Conservation (phyloP, 2,113 vertebrate species). For the Suncus etruscus region DNA sequence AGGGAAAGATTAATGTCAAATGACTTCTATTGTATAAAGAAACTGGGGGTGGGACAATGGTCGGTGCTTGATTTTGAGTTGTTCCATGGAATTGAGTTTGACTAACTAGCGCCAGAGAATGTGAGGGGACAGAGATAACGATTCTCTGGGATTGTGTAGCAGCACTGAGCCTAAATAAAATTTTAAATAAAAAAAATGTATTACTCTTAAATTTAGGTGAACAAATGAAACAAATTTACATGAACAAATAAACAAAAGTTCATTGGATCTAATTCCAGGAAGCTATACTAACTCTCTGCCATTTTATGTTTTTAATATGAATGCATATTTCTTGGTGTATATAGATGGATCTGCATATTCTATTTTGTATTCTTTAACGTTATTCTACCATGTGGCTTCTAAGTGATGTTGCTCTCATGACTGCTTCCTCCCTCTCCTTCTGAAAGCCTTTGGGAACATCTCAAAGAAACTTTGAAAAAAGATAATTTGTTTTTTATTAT, state of each 20-base stretch:
- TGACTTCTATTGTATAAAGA: neutral
- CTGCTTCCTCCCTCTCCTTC: neutral
- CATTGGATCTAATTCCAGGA: neutral
- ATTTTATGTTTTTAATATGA: neutral
- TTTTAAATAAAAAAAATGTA: too few relatives aligned
- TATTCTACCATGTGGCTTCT: neutral
- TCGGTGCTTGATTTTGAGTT: too few relatives aligned
- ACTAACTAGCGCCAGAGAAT: too few relatives aligned
- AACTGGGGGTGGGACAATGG: too few relatives aligned
- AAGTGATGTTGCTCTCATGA: neutral
- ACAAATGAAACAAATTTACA: neutral
- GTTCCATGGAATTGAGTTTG: too few relatives aligned
- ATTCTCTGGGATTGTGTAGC: too few relatives aligned
- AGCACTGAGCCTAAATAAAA: too few relatives aligned
- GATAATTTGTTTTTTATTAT: constrained; percentile 57
- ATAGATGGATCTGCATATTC: neutral
- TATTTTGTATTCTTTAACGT: neutral
- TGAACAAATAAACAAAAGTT: neutral
- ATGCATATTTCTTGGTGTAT: neutral
- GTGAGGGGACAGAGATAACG: too few relatives aligned
- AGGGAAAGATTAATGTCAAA: neutral
- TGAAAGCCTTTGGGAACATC: constrained; percentile 4
- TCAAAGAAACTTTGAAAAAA: neutral
- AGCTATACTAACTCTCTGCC: neutral
- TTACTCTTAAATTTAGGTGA: neutral